Base-by-base conservation (phyloP, 2,888 invertebrate species). In the Luffia ferchaultella region DNA sequence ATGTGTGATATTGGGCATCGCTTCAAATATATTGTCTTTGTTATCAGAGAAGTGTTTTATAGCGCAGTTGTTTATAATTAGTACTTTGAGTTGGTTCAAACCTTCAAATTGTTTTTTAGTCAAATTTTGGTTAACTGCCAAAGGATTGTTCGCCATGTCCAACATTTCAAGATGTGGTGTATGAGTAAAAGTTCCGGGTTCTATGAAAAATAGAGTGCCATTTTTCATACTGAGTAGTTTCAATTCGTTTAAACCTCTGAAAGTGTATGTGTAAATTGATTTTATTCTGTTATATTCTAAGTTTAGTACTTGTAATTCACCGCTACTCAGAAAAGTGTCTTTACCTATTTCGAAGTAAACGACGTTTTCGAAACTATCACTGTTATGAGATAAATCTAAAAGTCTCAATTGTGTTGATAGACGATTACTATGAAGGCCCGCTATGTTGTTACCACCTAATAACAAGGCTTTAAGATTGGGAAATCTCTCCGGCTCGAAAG, bases 281-380 rank as follows among this genome's bases (percentile, higher is more conserved):
- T 85, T 76, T 17, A 88, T 74, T 58, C 77, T 77, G 56, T 88
- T 88, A 54, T 67, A 86, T 1, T 85, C 78, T 44, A 89, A 60
- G 59, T 87, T 85, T 7, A 88, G 62, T 51, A 78, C 69, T 58
- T 66, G 66, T 2, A 88, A 57, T 43, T 79, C 70, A 18, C 67
- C 74, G 65, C 85, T 82, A 55, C 83, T 72, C 1, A 65, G 58
- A 57, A 88, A 88, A 1, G 76, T 76, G n/a, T 80, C 65, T 54
- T 73, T 67, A 43, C 74, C 76, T 46, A 88, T 73, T 55, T 85
- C 82, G 57, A 83, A 87, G 58, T 85, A 85, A 45, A 80, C 67
- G 0, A 82, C 76, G 48, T 68, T 76, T 16, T 67, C 62, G 2
- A 65, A 59, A 46, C 70, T 72, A 1, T 82, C 82, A 43, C 83